Percentiles rank a stretch among this genome's conserved stretches.
Evolutionary conservation across 2,888 invertebrate genomes (phyloP).

Genomic region (Sisyra nigra): DNA sequence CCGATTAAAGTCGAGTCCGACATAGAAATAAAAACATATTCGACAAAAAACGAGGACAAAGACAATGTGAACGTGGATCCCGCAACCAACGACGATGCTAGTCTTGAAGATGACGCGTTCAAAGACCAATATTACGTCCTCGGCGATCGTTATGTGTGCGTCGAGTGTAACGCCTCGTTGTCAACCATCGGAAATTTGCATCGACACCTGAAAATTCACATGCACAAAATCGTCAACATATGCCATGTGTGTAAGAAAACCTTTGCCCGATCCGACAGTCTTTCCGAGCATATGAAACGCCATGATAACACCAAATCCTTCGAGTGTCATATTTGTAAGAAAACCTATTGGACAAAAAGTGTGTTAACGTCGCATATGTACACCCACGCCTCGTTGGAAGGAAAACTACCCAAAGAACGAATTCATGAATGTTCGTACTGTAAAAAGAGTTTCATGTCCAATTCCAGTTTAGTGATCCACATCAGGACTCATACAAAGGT

Average conservation of each 20-base stretch:
- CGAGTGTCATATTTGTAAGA: conserved; percentile 6
- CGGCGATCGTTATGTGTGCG: conserved; percentile 3
- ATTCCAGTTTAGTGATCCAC: conserved; percentile 8
- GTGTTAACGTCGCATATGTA: conserved; percentile 5
- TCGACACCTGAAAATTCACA: conserved; percentile 8
- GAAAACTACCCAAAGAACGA: conserved; percentile 1
- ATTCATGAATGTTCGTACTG: conserved; percentile 7
- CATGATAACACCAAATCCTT: conserved; percentile 4
- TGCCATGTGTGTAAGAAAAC: conserved; percentile 6
- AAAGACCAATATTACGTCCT: neutral
- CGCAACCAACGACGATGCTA: conserved; percentile 1
- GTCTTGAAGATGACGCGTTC: neutral
- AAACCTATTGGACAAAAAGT: conserved; percentile 3
- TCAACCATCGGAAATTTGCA: conserved; percentile 3
- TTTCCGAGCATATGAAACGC: conserved; percentile 7
- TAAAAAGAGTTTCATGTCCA: conserved; percentile 7
- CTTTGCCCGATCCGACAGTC: conserved; percentile 4
- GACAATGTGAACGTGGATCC: neutral
- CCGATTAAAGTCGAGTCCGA: neutral
- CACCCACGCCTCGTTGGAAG: conserved; percentile 1
- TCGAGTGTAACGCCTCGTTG: conserved; percentile 3
- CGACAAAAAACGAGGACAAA: neutral
- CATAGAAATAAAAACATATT: neutral
- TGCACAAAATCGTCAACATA: neutral
- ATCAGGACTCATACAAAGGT: conserved; percentile 8